Conservation (phyloP, 2,797 vertebrate species). For the Rallus crepitans region DNA sequence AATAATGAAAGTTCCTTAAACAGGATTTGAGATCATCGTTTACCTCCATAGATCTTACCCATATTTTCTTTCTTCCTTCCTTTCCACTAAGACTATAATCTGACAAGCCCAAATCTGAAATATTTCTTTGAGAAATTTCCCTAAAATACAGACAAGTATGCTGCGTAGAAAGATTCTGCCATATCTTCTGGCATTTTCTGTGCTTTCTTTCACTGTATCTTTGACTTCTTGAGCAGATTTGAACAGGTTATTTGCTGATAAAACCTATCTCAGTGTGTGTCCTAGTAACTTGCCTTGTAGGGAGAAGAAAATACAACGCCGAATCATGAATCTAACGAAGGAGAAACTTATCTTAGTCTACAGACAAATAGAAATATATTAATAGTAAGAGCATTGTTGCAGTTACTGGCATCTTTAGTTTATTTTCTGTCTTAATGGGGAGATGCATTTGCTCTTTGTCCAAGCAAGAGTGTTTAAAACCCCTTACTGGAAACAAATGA, state of each 20-base stretch:
- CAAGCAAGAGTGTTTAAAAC: slow-evolving; percentile 2
- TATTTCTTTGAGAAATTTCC: neutral
- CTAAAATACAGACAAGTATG: neutral
- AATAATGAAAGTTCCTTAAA: neutral
- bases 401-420: neutral
- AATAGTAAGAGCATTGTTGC: neutral
- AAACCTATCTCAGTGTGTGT: neutral
- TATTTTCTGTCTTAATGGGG: neutral
- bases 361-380: neutral
- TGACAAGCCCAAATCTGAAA: neutral
- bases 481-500: neutral
- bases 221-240: neutral
- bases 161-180: neutral
- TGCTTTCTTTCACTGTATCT: neutral
- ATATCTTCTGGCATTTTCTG: neutral
- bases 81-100: neutral
- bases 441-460: neutral
- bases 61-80: neutral
- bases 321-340: neutral
- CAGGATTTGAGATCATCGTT: neutral
- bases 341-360: neutral
- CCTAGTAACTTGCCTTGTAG: neutral
- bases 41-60: neutral
- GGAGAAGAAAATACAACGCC: neutral
- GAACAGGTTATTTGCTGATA: slow-evolving; percentile 2